Conservation (phyloP, 2,888 invertebrate species). For the Axea sp. region DNA sequence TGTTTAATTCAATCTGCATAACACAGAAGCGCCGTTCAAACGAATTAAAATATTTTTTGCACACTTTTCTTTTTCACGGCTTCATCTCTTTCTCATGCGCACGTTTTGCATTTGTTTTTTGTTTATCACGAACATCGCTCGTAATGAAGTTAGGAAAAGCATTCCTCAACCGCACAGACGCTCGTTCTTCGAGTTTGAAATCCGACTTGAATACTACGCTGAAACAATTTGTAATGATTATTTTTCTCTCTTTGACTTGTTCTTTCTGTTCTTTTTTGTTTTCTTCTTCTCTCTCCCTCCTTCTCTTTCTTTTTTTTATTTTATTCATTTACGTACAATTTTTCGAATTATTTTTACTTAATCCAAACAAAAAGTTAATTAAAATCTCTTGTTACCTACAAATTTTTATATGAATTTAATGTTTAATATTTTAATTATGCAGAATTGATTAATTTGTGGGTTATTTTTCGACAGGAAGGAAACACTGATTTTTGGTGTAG, state of each 20-base stretch:
- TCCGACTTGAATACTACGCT: conserved; percentile 40
- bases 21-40: conserved; percentile 35
- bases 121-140: conserved; percentile 13
- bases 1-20: conserved; percentile 55
- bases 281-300: not conserved
- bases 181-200: conserved; percentile 29
- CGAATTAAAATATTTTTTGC: conserved; percentile 53
- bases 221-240: conserved; percentile 52
- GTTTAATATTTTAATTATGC: conserved; percentile 24
- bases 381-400: conserved; percentile 10
- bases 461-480: too few relatives aligned
- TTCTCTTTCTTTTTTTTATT: not conserved
- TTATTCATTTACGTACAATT: not conserved
- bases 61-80: conserved; percentile 39
- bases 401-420: conserved; percentile 10
- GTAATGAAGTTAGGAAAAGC: conserved; percentile 11
- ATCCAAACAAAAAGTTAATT: conserved; percentile 25
- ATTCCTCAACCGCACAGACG: conserved; percentile 23
- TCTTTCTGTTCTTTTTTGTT: not conserved
- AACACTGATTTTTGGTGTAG: too few relatives aligned
- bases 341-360: conserved; percentile 15
- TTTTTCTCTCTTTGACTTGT: conserved; percentile 1
- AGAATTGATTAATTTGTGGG: conserved; percentile 23
- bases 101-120: conserved; percentile 1
- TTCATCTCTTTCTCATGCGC: not conserved